phyloP scores from a whole-genome alignment of 2,888 invertebrate species.

The Arctia plantaginis region DNA sequence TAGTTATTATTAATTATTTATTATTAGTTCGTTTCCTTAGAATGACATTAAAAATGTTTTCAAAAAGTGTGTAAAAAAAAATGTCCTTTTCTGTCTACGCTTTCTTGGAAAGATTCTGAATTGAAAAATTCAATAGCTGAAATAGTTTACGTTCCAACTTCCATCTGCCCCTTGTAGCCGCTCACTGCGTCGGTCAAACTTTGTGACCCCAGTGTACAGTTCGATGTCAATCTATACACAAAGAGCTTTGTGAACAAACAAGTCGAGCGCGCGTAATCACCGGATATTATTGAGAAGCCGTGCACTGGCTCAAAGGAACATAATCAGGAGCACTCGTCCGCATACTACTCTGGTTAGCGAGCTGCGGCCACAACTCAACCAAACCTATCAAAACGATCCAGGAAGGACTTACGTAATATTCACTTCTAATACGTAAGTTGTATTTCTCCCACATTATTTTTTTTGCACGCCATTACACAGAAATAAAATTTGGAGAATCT shows the following conservation, averaged over 20 bases:
- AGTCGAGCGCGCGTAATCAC: conserved; percentile 10
- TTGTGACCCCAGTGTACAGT: conserved; percentile 10
- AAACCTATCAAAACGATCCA: conserved; percentile 6
- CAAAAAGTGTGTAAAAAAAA: no score
- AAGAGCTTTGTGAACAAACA: conserved; percentile 18
- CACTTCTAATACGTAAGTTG: not conserved
- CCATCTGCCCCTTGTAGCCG: not conserved
- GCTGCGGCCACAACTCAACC: conserved; percentile 4
- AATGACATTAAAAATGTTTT: no score
- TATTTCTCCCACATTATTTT: no score
- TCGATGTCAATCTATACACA: conserved; percentile 14
- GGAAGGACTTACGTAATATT: not conserved
- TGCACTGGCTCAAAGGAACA: conserved; percentile 11
- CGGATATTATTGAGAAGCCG: conserved; percentile 15
- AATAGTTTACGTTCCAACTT: not conserved
- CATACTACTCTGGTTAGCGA: not conserved
- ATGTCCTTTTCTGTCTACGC: no score
- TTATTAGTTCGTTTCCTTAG: no score
- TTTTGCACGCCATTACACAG: not conserved
- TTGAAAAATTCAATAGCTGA: not conserved
- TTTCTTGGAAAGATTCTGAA: not conserved
- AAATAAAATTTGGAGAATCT: not conserved
- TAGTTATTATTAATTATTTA: no score
- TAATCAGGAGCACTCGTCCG: conserved; percentile 2
- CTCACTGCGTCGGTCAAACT: not conserved